Conservation (phyloP, 2,888 invertebrate genomes). For the Stenoptilia bipunctidactyla region DNA sequence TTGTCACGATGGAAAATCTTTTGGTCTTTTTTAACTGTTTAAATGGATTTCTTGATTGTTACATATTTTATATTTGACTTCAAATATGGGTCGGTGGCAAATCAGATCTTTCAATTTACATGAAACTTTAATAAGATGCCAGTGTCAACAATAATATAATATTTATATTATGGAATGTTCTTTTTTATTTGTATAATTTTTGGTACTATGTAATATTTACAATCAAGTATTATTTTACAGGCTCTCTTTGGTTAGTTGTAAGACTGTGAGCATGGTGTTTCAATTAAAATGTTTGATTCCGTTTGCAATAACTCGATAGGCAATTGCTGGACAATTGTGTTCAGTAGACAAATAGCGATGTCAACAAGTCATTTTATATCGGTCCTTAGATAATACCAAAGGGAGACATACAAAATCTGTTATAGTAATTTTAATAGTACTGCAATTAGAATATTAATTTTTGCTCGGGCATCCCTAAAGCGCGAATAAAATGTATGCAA, state of each 20-base stretch:
- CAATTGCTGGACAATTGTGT: constrained; percentile 36
- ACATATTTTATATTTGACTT: no score
- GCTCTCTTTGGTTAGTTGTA: neutral
- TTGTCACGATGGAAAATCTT: no score
- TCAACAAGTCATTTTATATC: neutral
- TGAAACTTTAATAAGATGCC: neutral
- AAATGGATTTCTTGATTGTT: no score
- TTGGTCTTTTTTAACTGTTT: no score
- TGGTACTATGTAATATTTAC: neutral
- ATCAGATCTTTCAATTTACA: neutral
- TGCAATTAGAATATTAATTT: neutral
- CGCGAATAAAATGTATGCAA: neutral
- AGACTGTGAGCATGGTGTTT: neutral
- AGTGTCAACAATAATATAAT: neutral
- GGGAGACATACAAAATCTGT: neutral
- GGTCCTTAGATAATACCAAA: no score
- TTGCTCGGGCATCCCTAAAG: neutral
- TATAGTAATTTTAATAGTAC: neutral
- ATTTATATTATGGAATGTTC: neutral
- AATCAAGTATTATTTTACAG: neutral
- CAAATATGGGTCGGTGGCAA: no score
- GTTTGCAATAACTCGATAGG: constrained; percentile 6
- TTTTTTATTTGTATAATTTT: neutral
- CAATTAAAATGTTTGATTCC: neutral
- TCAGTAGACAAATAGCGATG: constrained; percentile 12